A percentile compares a stretch with the other conserved stretches of the same genome.
Conservation (phyloP, 2,888 invertebrate genomes). For the Ophion costatus region DNA sequence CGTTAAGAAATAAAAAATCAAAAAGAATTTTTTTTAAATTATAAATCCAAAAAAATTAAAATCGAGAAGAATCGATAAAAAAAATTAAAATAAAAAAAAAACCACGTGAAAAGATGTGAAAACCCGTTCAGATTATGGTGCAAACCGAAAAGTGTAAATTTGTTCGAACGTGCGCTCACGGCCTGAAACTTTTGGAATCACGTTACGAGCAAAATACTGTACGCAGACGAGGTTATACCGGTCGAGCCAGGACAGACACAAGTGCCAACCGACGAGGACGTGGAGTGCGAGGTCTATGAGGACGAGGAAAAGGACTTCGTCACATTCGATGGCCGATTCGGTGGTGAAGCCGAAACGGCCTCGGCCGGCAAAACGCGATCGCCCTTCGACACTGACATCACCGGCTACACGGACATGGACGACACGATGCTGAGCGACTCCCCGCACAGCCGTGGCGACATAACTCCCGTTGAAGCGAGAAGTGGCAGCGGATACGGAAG, state of each 20-base stretch:
- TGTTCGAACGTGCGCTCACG: too few species aligned
- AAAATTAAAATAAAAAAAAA: not conserved
- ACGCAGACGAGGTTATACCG: constrained; percentile 87
- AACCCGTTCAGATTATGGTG: too few species aligned
- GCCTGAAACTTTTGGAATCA: too few species aligned
- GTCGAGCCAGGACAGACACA: constrained; percentile 85
- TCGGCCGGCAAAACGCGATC: constrained; percentile 30
- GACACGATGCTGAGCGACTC: constrained; percentile 79
- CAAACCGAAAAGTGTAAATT: too few species aligned
- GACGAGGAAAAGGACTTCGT: constrained; percentile 85
- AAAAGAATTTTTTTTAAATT: not conserved
- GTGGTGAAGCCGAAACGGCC: constrained; percentile 80
- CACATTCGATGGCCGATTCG: constrained; percentile 75
- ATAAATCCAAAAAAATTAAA: not conserved
- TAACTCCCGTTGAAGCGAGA: constrained; percentile 73
- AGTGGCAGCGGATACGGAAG: constrained; percentile 73
- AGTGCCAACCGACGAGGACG: constrained; percentile 78
- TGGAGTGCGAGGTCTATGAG: constrained; percentile 83
- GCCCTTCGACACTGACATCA: constrained; percentile 61
- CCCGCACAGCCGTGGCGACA: constrained; percentile 75
- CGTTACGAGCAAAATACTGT: constrained; percentile 28
- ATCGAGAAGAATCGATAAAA: too few species aligned
- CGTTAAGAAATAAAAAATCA: not conserved
- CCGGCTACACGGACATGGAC: constrained; percentile 68
- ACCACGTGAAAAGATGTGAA: too few species aligned